These are phyloP conservation scores for Lucinisca nassula DNA, from an alignment of 2,888 invertebrate species.

Conservation along the genomic window DNA sequence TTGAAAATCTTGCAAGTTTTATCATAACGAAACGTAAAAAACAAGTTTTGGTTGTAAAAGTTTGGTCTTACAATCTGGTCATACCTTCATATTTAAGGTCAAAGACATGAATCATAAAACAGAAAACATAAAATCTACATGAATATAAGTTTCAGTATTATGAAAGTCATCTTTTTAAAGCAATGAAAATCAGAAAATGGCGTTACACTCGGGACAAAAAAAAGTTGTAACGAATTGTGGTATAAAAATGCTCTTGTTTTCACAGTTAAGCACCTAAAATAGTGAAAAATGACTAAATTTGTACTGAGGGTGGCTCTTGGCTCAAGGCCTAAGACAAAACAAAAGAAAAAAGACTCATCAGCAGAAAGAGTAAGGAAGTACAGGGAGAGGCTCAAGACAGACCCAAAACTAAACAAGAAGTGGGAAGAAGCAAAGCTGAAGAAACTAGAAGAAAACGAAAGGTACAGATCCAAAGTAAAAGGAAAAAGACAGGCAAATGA, in stretches of 20 bases:
- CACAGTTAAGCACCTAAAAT: neutral
- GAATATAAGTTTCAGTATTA: neutral
- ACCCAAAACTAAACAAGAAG: neutral
- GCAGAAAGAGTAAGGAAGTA: neutral
- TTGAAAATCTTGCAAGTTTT: neutral
- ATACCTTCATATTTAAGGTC: neutral
- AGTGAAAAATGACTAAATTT: neutral
- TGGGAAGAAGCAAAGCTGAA: neutral
- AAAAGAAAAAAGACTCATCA: neutral
- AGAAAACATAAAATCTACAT: neutral
- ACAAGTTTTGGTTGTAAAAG: neutral
- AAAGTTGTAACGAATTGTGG: neutral
- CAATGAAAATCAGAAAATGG: neutral
- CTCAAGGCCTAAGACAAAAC: neutral
- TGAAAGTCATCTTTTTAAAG: neutral
- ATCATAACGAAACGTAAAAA: neutral
- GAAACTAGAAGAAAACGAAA: neutral
- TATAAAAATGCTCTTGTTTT: neutral
- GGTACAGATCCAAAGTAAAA: neutral
- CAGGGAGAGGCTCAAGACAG: neutral
- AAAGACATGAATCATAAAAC: neutral
- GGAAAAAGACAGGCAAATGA: neutral
- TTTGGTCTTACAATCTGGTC: neutral
- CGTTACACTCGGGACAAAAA: conserved; percentile 2
- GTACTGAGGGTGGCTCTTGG: neutral